Conservation (phyloP, 2,113 vertebrate genomes). For the Prunella himalayana region DNA sequence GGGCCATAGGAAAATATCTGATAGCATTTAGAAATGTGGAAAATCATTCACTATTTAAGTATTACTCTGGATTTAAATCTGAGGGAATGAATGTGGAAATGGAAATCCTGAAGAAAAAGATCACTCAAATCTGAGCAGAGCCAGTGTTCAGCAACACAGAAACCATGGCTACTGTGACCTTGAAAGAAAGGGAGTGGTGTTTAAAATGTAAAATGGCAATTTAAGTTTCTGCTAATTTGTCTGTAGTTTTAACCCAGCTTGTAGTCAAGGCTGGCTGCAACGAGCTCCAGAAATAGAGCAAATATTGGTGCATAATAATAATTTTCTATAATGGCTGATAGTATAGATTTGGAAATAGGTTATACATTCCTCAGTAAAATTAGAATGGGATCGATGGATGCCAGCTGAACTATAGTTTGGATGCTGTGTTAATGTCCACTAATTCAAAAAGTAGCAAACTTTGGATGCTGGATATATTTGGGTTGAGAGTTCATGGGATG, state of each 20-base stretch:
- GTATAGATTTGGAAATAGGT: not conserved
- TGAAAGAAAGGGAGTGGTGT: not conserved
- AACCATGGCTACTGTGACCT: not conserved
- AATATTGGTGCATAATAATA: not conserved
- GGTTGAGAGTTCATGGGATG: not conserved
- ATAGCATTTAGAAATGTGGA: constrained; percentile 10
- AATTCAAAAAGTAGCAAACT: not conserved
- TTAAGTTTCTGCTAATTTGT: not conserved
- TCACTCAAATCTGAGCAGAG: not conserved
- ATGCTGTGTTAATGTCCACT: not conserved
- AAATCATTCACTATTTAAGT: not conserved
- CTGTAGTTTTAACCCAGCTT: not conserved
- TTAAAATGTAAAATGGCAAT: not conserved
- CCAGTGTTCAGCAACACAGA: not conserved
- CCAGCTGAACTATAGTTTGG: not conserved
- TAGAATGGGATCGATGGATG: not conserved
- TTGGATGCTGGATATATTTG: not conserved
- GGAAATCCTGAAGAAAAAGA: not conserved
- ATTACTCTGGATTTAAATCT: constrained; percentile 3
- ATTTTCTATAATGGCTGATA: not conserved
- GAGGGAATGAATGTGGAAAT: not conserved
- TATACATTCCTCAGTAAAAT: not conserved
- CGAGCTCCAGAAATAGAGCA: not conserved
- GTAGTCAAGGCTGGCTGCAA: not conserved
- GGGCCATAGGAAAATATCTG: constrained; percentile 14